Evolutionary conservation across 2,888 invertebrate genomes (phyloP).

Genomic region (Acanthosepion esculentum): DNA sequence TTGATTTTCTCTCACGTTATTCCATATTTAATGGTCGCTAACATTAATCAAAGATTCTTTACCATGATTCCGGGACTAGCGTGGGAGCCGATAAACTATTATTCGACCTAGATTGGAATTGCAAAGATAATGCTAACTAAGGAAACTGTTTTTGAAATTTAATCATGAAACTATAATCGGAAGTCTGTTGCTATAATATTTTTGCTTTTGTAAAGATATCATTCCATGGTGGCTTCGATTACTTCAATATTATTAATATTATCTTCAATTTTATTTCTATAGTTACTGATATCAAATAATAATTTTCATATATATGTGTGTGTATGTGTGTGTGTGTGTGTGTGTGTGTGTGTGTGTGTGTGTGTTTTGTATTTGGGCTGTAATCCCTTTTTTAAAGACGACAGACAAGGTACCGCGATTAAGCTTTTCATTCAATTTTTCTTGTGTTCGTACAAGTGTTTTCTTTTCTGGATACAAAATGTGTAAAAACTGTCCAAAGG

Average conservation of each 20-base stretch:
- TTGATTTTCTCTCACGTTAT: background rate
- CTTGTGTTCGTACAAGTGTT: too few species aligned
- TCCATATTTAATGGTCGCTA: constrained; percentile 33
- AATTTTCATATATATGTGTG: background rate
- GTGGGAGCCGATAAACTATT: background rate
- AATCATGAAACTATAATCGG: background rate
- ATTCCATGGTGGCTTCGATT: background rate
- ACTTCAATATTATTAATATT: background rate
- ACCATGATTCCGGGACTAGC: background rate
- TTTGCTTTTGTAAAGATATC: background rate
- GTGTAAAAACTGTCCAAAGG: too few species aligned
- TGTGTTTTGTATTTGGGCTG: too few species aligned
- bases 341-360: background rate
- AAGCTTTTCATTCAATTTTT: too few species aligned
- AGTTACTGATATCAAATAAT: background rate
- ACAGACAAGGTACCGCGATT: too few species aligned
- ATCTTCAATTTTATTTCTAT: background rate
- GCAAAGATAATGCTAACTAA: background rate
- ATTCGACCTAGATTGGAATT: background rate
- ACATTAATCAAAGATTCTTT: background rate
- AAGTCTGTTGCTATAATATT: background rate
- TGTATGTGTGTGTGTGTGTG: background rate
- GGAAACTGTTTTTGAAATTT: background rate
- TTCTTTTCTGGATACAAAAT: too few species aligned
- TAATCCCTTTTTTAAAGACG: too few species aligned